Evolutionary conservation across 2,888 invertebrate genomes (phyloP), one percentile per base, ranked within the genome.

Genomic region (Lottia scabra): DNA sequence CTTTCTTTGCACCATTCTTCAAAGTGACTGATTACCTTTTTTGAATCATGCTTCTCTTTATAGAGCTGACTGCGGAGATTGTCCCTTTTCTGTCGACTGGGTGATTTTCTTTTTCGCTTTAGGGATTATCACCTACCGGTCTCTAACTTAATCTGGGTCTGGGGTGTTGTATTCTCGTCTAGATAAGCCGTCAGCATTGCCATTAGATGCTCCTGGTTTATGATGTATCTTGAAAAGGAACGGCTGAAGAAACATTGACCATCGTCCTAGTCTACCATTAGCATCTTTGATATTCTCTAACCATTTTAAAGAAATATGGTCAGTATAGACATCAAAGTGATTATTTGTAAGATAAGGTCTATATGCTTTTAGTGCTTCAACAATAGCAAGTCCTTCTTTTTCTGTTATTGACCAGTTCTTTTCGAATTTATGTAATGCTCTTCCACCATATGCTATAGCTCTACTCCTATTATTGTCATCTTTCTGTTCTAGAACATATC

Each of bases 351-450:
- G 70, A 65, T 75, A 82, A 26, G 71, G 67, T 10, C 71, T 70
- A 64, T 76, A 80, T 10, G 71, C 64, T 62, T 75, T 74, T 12
- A 82, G 70, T 26, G 77, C 80, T 63, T 77, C 74, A 3, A 80
- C 27, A 13, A 79, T 44, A 10, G 80, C 80, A 43, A 80, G 63
- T n/a, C n/a, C n/a, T 70, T 80, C 80, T 65, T 71, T 72, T 62
- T 81, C 75, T 13, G 77, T 73, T n/a, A n/a, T n/a, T n/a, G n/a
- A n/a, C n/a, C n/a, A n/a, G n/a, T n/a, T n/a, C n/a, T n/a, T n/a
- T n/a, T n/a, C n/a, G n/a, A n/a, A n/a, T n/a, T n/a, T n/a, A n/a
- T n/a, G n/a, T n/a, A n/a, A n/a, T n/a, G n/a, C n/a, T n/a, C n/a
- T n/a, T n/a, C n/a, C n/a, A n/a, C n/a, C n/a, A n/a, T n/a, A n/a